Conservation (phyloP, 2,888 invertebrate species). For the Periphyllus acericola region DNA sequence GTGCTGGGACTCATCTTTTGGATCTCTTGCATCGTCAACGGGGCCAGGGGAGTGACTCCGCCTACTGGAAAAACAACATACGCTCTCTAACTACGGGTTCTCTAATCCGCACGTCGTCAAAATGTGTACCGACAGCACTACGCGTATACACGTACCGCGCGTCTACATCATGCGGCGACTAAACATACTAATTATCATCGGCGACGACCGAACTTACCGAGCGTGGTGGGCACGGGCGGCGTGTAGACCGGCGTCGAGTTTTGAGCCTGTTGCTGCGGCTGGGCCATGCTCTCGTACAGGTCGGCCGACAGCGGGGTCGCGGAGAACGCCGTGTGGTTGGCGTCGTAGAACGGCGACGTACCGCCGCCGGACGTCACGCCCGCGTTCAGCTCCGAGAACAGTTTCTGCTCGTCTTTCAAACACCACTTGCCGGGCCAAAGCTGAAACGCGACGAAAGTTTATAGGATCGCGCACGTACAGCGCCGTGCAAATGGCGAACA, state of each 20-base stretch:
- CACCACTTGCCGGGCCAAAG: constrained; percentile 90
- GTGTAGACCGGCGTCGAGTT: constrained; percentile 75
- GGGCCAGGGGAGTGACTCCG: constrained; percentile 75
- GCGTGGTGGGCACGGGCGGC: constrained; percentile 68
- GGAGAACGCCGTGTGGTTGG: constrained; percentile 65
- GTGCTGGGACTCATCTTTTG: constrained; percentile 73
- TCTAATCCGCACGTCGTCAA: neutral
- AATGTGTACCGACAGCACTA: neutral
- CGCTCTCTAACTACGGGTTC: constrained; percentile 42
- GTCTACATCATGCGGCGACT: neutral
- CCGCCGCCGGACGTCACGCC: constrained; percentile 69
- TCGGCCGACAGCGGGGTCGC: constrained; percentile 70
- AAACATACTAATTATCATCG: neutral
- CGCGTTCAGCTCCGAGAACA: constrained; percentile 82
- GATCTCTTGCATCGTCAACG: constrained; percentile 81
- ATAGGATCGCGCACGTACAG: neutral
- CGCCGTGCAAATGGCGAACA: neutral
- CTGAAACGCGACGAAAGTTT: constrained; percentile 68
- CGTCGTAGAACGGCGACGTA: constrained; percentile 67
- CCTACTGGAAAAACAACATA: constrained; percentile 64
- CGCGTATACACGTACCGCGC: neutral
- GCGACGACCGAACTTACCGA: constrained; percentile 63
- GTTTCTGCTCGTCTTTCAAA: constrained; percentile 89
- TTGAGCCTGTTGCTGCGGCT: constrained; percentile 73
- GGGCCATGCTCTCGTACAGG: constrained; percentile 79